phyloP scores from a whole-genome alignment of 2,888 invertebrate species.

The Cremastinae sp. region DNA sequence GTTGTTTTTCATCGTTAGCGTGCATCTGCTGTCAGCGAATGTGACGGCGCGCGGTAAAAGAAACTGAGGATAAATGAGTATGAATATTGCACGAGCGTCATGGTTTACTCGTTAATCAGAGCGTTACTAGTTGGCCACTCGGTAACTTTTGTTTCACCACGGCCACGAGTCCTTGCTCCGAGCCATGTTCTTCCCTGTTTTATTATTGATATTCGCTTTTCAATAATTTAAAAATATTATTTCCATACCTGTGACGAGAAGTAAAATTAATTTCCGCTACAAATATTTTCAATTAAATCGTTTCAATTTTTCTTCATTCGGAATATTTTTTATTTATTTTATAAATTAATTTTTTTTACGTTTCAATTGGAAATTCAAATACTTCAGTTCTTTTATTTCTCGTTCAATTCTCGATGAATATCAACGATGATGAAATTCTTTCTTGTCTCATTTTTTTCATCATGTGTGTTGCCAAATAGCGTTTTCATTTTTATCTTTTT shows the following conservation, averaged over 20 bases:
- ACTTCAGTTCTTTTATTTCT: too few species aligned
- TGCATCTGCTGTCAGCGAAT: constrained; percentile 25
- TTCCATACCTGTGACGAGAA: too few species aligned
- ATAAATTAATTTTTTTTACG: too few species aligned
- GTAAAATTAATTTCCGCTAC: too few species aligned
- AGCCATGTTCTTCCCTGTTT: constrained; percentile 23
- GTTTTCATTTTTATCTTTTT: too few species aligned
- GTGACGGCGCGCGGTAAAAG: constrained; percentile 42
- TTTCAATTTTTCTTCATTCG: too few species aligned
- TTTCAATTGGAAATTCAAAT: too few species aligned
- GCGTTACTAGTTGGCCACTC: constrained; percentile 75
- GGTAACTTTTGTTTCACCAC: constrained; percentile 59
- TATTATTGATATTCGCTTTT: constrained; percentile 11
- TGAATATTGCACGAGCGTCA: constrained; percentile 50
- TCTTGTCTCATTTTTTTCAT: neutral
- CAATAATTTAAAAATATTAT: too few species aligned
- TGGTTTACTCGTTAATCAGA: constrained; percentile 72
- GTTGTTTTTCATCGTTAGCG: neutral
- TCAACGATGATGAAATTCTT: neutral
- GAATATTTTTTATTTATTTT: too few species aligned
- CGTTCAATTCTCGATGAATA: too few species aligned
- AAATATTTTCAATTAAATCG: too few species aligned
- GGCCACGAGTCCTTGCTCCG: constrained; percentile 55
- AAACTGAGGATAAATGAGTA: constrained; percentile 39
- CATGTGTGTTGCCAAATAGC: too few species aligned